These are phyloP conservation scores for Phalangium opilio DNA, from an alignment of 2,888 invertebrate species.

Conservation along the genomic window DNA sequence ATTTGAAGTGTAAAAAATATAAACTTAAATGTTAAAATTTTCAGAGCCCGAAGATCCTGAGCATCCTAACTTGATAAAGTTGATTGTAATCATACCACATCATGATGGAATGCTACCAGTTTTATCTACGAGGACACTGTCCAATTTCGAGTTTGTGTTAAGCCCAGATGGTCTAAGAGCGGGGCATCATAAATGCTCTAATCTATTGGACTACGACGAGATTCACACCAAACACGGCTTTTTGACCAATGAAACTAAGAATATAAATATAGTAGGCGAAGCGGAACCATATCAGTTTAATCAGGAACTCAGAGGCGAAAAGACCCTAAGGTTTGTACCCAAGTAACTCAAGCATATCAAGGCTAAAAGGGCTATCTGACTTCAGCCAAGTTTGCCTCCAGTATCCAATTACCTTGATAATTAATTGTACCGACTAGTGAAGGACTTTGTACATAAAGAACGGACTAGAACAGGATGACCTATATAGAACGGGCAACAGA, in stretches of 20 bases:
- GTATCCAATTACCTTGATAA: no score
- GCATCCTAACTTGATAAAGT: slow-evolving; percentile 27
- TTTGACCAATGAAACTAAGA: slow-evolving; percentile 26
- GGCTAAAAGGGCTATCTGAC: background rate
- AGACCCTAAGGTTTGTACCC: slow-evolving; percentile 17
- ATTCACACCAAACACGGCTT: slow-evolving; percentile 25
- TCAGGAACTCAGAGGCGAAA: slow-evolving; percentile 19
- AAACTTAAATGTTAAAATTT: no score
- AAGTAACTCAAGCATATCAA: no score
- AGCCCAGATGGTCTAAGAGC: slow-evolving; percentile 28
- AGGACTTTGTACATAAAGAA: no score
- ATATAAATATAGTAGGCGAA: slow-evolving; percentile 23
- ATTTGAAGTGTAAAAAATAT: no score
- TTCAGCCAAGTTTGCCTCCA: background rate
- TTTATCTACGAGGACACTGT: slow-evolving; percentile 28
- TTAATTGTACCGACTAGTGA: no score
- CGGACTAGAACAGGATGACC: no score
- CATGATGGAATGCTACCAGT: slow-evolving; percentile 31
- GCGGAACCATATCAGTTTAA: slow-evolving; percentile 29
- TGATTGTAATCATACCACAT: slow-evolving; percentile 30
- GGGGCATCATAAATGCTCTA: slow-evolving; percentile 30
- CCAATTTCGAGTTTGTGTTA: slow-evolving; percentile 31
- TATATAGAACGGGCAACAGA: no score
- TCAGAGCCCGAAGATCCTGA: slow-evolving; percentile 26
- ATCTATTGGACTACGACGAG: slow-evolving; percentile 27